Conservation (phyloP, 1,140 invertebrate genomes). For the Drosophila sproati region DNA sequence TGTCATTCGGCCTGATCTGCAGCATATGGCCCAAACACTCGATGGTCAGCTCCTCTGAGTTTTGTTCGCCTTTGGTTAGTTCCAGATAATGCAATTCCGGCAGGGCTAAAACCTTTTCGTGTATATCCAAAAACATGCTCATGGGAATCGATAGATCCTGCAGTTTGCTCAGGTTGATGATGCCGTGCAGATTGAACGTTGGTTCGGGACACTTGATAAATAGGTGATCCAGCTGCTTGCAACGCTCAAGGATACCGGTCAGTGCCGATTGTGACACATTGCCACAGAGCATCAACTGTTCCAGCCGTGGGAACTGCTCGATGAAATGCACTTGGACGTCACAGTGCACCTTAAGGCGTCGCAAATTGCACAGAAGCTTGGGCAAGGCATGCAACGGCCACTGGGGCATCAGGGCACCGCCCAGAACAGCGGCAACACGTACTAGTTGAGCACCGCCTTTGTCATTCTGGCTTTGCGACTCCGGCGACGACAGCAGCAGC, state of each 20-base stretch:
- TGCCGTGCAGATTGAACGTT: conserved; percentile 8
- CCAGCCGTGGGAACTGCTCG: conserved; percentile 40
- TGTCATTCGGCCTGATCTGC: background rate
- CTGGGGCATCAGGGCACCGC: conserved; percentile 26
- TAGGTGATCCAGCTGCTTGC: conserved; percentile 34
- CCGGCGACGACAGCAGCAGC: conserved; percentile 9
- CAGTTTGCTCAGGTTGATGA: background rate
- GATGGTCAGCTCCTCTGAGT: conserved; percentile 3
- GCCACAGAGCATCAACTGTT: conserved; percentile 41
- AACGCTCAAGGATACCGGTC: conserved; percentile 51
- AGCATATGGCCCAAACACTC: conserved; percentile 29
- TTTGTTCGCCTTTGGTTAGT: background rate
- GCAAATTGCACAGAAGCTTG: conserved; percentile 48
- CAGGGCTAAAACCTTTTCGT: conserved; percentile 6
- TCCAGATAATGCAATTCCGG: conserved; percentile 26
- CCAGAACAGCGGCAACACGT: conserved; percentile 5
- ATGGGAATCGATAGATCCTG: conserved; percentile 41
- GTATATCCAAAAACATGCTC: conserved; percentile 3
- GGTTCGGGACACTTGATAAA: conserved; percentile 22
- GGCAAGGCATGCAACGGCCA: conserved; percentile 58
- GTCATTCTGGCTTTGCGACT: background rate
- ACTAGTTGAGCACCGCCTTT: conserved; percentile 2
- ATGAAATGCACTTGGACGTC: conserved; percentile 59
- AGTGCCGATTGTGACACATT: conserved; percentile 42
- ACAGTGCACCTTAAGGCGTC: conserved; percentile 34